Conservation (phyloP, 2,888 invertebrate species). For the Drosophila birchii region DNA sequence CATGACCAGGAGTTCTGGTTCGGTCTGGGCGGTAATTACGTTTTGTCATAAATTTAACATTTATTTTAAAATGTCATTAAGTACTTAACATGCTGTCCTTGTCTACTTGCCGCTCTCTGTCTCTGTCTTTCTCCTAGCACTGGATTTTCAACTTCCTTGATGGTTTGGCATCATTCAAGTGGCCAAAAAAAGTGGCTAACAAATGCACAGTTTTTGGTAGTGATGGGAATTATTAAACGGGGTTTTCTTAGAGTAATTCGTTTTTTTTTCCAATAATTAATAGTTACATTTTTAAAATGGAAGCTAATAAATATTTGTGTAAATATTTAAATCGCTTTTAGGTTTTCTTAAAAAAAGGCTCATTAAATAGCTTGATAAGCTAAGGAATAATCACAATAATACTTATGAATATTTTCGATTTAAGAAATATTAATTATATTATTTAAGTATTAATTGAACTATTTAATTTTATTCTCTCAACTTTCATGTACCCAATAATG, state of each 20-base stretch:
- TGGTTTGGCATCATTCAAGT: conserved; percentile 41
- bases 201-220: conserved; percentile 5
- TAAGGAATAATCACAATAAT: not conserved
- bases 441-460: not conserved
- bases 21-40: conserved; percentile 64
- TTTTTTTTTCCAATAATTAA: not conserved
- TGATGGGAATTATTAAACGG: not conserved
- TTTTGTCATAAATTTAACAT: conserved; percentile 75
- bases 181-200: conserved; percentile 12
- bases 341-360: not conserved
- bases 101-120: not conserved
- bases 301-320: not conserved
- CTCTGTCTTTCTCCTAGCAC: not conserved
- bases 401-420: not conserved
- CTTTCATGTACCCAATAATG: not conserved
- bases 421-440: not conserved
- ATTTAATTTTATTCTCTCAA: not conserved
- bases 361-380: not conserved
- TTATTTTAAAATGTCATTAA: conserved; percentile 79
- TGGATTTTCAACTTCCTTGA: conserved; percentile 35
- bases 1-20: conserved; percentile 21
- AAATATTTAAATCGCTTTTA: not conserved
- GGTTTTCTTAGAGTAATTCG: not conserved
- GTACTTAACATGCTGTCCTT: conserved; percentile 38
- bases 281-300: not conserved